Evolutionary conservation across 2,113 vertebrate species (phyloP).

Genomic region (Trachemys scripta): DNA sequence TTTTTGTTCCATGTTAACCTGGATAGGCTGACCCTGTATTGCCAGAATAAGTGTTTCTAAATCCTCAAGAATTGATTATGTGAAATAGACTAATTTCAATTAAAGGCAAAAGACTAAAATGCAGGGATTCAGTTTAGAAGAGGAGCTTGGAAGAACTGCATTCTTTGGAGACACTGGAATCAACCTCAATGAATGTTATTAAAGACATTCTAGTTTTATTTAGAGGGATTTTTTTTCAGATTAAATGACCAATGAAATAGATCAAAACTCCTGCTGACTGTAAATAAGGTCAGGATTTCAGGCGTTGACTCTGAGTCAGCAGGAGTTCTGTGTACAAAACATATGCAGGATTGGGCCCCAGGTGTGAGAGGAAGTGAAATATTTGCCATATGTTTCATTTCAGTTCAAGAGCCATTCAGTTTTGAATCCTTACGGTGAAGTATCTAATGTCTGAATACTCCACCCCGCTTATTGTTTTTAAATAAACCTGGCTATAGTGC

Average conservation of each 20-base stretch:
- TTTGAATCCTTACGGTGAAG: conserved; percentile 65
- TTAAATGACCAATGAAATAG: conserved; percentile 28
- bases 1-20: neutral
- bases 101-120: conserved; percentile 10
- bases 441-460: conserved; percentile 69
- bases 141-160: neutral
- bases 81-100: neutral
- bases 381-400: conserved; percentile 66
- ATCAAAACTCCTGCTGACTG: neutral
- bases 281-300: conserved; percentile 48
- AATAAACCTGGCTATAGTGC: conserved; percentile 66
- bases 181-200: neutral
- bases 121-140: neutral
- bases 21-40: neutral
- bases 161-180: neutral
- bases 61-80: neutral
- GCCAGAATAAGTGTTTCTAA: neutral
- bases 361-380: conserved; percentile 61
- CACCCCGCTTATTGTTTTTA: conserved; percentile 69
- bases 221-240: neutral
- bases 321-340: neutral
- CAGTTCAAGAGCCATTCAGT: conserved; percentile 62
- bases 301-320: neutral
- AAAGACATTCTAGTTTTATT: neutral
- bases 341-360: neutral